Percentiles rank a stretch among this genome's conserved stretches.
These are phyloP conservation scores for Nerophis lumbriciformis DNA, from an alignment of 2,113 vertebrate genomes.

Conservation along the genomic window DNA sequence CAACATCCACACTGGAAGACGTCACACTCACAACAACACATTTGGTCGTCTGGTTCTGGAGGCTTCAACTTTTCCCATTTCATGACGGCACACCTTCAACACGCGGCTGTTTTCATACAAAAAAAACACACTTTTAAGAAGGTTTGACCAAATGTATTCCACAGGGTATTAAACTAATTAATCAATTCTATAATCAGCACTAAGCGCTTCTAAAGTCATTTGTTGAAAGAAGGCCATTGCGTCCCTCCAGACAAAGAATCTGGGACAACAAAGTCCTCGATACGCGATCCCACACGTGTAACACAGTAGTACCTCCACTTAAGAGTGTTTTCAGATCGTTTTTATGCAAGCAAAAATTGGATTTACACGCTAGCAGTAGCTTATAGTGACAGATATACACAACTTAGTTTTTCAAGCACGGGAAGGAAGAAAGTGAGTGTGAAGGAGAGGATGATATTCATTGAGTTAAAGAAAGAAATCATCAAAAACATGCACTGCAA, in stretches of 20 bases:
- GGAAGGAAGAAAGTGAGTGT: too few species aligned
- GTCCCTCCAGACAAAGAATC: constrained; percentile 47
- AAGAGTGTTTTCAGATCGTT: too few species aligned
- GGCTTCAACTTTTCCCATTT: constrained; percentile 69
- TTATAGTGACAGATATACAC: too few species aligned
- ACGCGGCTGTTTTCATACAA: not conserved
- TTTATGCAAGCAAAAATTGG: too few species aligned
- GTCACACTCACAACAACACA: constrained; percentile 71
- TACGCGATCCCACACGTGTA: not conserved
- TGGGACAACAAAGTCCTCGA: constrained; percentile 51
- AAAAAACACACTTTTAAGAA: not conserved
- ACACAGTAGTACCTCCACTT: too few species aligned
- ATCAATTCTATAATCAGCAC: constrained; percentile 12
- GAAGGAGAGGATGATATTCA: too few species aligned
- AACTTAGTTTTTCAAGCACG: too few species aligned
- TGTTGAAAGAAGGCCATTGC: constrained; percentile 66
- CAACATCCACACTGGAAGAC: constrained; percentile 46
- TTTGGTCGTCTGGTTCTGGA: constrained; percentile 63
- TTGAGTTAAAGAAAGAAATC: too few species aligned
- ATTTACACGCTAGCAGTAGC: too few species aligned
- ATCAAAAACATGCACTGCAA: too few species aligned
- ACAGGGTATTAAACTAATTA: not conserved
- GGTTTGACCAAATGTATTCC: too few species aligned
- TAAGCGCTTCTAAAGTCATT: constrained; percentile 43
- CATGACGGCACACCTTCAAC: constrained; percentile 45